Evolutionary conservation across 2,113 vertebrate genomes (phyloP).

Genomic region (Rhinoptilus africanus): DNA sequence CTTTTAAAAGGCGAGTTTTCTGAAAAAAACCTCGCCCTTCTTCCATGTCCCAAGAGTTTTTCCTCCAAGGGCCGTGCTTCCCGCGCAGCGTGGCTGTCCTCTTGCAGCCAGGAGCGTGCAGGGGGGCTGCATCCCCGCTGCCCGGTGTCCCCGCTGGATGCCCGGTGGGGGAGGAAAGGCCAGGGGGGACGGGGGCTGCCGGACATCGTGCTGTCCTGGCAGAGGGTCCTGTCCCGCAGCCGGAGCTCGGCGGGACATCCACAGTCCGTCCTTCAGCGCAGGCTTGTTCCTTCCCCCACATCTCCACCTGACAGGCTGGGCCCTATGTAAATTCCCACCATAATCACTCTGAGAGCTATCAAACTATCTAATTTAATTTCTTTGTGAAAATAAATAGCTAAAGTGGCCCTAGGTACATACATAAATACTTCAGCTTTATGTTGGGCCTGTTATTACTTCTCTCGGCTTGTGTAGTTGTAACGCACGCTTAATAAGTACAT

Average conservation of each 20-base stretch:
- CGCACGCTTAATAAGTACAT: constrained; percentile 58
- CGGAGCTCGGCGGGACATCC: rapidly evolving
- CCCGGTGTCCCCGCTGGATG: rapidly evolving
- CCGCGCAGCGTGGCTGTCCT: rapidly evolving
- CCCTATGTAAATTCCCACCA: constrained; percentile 53
- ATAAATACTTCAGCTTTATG: constrained; percentile 69
- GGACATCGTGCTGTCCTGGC: not conserved
- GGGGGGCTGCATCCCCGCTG: not conserved
- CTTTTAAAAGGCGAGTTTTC: not conserved
- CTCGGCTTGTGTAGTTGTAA: constrained; percentile 41
- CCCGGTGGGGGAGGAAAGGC: not conserved
- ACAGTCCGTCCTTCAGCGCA: not conserved
- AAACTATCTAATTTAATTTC: constrained; percentile 78
- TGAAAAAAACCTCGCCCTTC: not conserved
- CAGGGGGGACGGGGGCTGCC: rapidly evolving
- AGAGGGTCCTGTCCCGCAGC: not conserved
- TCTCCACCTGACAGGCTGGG: not conserved
- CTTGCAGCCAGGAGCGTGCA: rapidly evolving
- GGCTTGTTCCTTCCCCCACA: not conserved
- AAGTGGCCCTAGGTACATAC: constrained; percentile 64
- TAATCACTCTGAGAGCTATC: constrained; percentile 67
- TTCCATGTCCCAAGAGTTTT: not conserved
- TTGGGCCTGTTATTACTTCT: not conserved
- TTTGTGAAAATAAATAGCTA: constrained; percentile 72
- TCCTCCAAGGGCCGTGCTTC: not conserved